Base-by-base conservation (phyloP, 2,113 vertebrate genomes). In the Trichomycterus rosablanca region DNA sequence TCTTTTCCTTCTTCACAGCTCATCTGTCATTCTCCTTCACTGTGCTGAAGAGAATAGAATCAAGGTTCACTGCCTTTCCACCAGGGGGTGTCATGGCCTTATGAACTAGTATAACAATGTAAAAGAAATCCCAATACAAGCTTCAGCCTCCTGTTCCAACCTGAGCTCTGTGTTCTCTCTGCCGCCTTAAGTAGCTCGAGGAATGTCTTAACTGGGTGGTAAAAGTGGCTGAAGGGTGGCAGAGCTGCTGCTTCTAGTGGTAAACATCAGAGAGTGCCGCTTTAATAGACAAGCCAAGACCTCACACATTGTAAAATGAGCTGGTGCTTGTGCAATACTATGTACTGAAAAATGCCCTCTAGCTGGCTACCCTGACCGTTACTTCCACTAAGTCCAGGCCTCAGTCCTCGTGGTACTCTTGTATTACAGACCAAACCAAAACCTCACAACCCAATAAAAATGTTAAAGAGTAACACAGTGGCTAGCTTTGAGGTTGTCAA, bases 1-100 rank as follows among this genome's bases (percentile, higher is more conserved):
- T 66, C 34, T 32, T 60, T 15, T 24, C 66, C 45, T 28, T 19
- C 63, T 44, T 48, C 24, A 34, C 55, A 59, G 34, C 50, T 67
- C 66, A 43, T 65, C 45, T 67, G 49, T 57, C 59, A 63, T 57
- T 60, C 56, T 55, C 37, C 45, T 46, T 51, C 46, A 57, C 53
- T 10, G 59, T 42, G 24, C 60, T 54, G 54, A 63, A 66, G 63
- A 54, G 63, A 70, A 67, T 59, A 48, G 44, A 63, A 43, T 50
- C 63, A 67, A 63, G 67, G 63, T 69, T 66, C 70, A 60, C 37
- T 49, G 50, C 70, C 35, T 66, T 68, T 71, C 77, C 74, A 79
- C 70, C 70, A 79, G 77, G 77, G 73, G 77, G 77, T 74, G 74
- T 76, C 48, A 71, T 75, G 74, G 62, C 72, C 73, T 66, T 71